These are phyloP conservation scores for Malacoraja senta DNA, from an alignment of 2,797 vertebrate genomes.

Conservation along the genomic window DNA sequence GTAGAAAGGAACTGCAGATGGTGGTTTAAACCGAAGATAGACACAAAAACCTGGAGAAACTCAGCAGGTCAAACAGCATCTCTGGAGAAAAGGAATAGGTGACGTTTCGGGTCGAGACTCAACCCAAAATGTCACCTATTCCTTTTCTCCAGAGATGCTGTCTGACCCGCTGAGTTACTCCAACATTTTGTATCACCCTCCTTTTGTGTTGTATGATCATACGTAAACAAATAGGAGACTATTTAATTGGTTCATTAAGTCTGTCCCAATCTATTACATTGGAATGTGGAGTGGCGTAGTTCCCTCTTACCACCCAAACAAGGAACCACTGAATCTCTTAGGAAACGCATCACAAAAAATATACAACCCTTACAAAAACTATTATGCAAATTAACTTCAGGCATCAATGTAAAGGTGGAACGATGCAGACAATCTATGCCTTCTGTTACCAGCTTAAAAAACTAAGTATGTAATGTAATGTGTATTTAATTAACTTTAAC, in stretches of 20 bases:
- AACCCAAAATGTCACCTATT: too few species aligned
- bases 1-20: too few species aligned
- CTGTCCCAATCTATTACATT: neutral
- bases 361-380: neutral
- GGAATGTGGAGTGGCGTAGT: neutral
- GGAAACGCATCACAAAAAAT: neutral
- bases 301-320: neutral
- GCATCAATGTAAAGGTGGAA: neutral
- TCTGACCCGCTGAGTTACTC: too few species aligned
- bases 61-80: too few species aligned
- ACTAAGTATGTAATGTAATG: neutral
- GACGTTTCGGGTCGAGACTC: too few species aligned
- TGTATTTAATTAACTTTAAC: constrained; percentile 2
- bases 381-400: neutral
- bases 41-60: too few species aligned
- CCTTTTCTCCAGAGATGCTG: too few species aligned
- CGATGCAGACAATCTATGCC: neutral
- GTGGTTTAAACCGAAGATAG: too few species aligned
- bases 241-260: neutral
- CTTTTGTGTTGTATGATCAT: neutral
- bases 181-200: too few species aligned
- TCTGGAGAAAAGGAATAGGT: too few species aligned
- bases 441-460: neutral
- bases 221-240: neutral
- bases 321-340: neutral